phyloP scores from a whole-genome alignment of 2,888 invertebrate species.

The Acleris holmiana region DNA sequence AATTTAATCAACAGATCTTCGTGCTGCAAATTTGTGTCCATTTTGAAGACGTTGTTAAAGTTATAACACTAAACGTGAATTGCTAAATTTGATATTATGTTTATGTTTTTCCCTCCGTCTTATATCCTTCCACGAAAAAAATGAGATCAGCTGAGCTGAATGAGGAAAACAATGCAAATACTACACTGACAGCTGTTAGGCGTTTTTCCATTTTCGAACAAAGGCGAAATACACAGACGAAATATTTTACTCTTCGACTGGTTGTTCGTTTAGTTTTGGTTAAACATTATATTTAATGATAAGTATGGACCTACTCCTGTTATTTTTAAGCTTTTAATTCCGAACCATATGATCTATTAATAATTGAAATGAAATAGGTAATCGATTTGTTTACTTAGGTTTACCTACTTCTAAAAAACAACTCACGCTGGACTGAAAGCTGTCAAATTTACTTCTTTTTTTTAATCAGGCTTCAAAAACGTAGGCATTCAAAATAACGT shows the following conservation, averaged over 20 bases:
- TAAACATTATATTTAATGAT: too few relatives aligned
- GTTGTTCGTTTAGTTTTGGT: background rate
- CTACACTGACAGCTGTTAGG: slow-evolving; percentile 12
- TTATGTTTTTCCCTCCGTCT: slow-evolving; percentile 7
- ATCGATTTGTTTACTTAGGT: too few relatives aligned
- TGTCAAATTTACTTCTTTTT: too few relatives aligned
- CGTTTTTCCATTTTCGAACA: slow-evolving; percentile 4
- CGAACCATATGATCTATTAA: too few relatives aligned
- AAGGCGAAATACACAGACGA: too few relatives aligned
- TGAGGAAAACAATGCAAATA: slow-evolving; percentile 30
- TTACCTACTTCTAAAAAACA: too few relatives aligned
- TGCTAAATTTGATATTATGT: slow-evolving; percentile 43
- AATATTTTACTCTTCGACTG: background rate
- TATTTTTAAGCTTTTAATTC: too few relatives aligned
- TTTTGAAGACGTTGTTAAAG: slow-evolving; percentile 39
- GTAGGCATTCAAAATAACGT: too few relatives aligned
- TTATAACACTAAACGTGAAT: slow-evolving; percentile 45
- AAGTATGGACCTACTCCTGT: too few relatives aligned
- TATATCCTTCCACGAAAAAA: slow-evolving; percentile 14
- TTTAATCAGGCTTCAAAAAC: too few relatives aligned
- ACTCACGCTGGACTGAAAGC: too few relatives aligned
- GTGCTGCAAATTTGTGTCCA: slow-evolving; percentile 70
- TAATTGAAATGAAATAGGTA: too few relatives aligned
- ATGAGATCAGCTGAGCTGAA: slow-evolving; percentile 6
- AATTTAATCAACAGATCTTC: slow-evolving; percentile 88